Conservation (phyloP, 2,797 vertebrate genomes). For the Macropus fuliginosus region DNA sequence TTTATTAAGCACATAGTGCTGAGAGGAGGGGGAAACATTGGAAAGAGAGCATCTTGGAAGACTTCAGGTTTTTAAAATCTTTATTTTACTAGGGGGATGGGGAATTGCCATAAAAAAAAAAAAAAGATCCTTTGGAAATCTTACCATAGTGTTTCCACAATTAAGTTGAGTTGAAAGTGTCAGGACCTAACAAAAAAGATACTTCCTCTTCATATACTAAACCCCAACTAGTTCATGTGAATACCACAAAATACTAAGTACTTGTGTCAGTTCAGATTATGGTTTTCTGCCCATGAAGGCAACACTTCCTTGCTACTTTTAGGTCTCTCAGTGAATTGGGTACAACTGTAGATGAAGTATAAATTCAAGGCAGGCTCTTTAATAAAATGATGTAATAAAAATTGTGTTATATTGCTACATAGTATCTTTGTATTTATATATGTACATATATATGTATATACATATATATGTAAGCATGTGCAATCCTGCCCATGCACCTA, state of each 20-base stretch:
- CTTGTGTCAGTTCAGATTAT: background rate
- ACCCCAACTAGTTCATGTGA: background rate
- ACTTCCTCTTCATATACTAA: slow-evolving; percentile 40
- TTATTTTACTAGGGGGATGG: background rate
- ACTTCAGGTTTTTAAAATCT: slow-evolving; percentile 30
- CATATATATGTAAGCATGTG: background rate
- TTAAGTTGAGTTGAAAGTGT: slow-evolving; percentile 27
- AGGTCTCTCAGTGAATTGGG: background rate
- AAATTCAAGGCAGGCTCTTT: background rate
- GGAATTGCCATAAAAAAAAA: slow-evolving; percentile 39
- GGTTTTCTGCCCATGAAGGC: background rate
- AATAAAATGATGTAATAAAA: slow-evolving; percentile 27
- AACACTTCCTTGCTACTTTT: background rate
- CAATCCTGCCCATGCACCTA: background rate
- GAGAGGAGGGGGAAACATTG: background rate
- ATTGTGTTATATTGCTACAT: background rate
- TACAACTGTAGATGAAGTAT: background rate
- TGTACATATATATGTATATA: no score
- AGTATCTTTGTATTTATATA: background rate
- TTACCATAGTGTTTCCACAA: slow-evolving; percentile 13
- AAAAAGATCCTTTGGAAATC: background rate
- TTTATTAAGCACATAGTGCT: background rate
- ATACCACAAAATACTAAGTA: slow-evolving; percentile 54
- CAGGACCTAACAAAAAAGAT: slow-evolving; percentile 46
- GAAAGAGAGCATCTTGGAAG: background rate